Evolutionary conservation across 2,888 invertebrate genomes (phyloP).

Genomic region (Hemaris fuciformis): DNA sequence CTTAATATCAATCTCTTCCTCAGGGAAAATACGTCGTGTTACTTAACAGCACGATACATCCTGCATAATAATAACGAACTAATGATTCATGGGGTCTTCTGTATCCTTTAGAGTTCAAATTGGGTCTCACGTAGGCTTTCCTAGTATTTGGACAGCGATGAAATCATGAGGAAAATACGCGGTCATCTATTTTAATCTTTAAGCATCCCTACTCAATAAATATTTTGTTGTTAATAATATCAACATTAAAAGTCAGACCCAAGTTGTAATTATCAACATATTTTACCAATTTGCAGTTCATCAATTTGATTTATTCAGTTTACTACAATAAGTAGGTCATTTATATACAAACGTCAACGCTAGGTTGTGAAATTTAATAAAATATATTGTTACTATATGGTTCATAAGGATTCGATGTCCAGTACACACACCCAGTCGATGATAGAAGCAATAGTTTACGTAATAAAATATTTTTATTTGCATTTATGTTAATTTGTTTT

Average conservation of each 20-base stretch:
- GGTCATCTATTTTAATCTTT: constrained; percentile 26
- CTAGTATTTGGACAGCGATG: constrained; percentile 26
- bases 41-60: background rate
- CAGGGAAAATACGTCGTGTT: too few species aligned
- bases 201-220: too few species aligned
- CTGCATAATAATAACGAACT: background rate
- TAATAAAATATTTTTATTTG: background rate
- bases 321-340: too few species aligned
- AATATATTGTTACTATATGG: too few species aligned
- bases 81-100: constrained; percentile 37
- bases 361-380: too few species aligned
- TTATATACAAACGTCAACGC: too few species aligned
- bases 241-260: too few species aligned
- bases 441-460: background rate
- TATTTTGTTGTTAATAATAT: too few species aligned
- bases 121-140: constrained; percentile 14
- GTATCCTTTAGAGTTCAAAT: constrained; percentile 20
- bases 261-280: too few species aligned
- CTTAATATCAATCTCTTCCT: background rate
- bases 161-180: constrained; percentile 45
- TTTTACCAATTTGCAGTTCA: too few species aligned
- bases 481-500: background rate
- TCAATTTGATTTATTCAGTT: too few species aligned
- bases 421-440: background rate
- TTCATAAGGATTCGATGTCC: background rate